Percentiles rank a stretch among this genome's conserved stretches.
These are phyloP conservation scores for Sericinus montela DNA, from an alignment of 2,888 invertebrate species.

Conservation along the genomic window DNA sequence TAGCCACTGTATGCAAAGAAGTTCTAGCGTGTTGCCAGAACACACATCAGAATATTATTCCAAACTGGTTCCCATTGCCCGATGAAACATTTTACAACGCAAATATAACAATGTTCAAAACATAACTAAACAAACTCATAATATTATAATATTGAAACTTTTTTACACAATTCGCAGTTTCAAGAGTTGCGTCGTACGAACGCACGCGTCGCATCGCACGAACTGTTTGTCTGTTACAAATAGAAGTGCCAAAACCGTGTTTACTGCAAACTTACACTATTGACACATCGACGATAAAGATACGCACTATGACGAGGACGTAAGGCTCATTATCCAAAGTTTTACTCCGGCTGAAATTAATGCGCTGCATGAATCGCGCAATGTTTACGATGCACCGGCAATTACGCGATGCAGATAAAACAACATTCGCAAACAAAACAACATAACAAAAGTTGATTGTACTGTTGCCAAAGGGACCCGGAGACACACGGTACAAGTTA, in stretches of 20 bases:
- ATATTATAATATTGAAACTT: conserved; percentile 2
- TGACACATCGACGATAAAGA: conserved; percentile 22
- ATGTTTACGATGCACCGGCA: conserved; percentile 13
- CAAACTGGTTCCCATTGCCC: neutral
- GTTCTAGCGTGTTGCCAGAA: conserved; percentile 1
- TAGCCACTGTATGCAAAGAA: conserved; percentile 1
- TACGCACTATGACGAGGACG: conserved; percentile 11
- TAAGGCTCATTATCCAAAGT: conserved; percentile 16
- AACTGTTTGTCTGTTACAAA: conserved; percentile 16
- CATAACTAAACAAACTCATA: conserved; percentile 1
- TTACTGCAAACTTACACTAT: conserved; percentile 23
- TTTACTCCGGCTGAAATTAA: neutral
- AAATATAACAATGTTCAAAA: neutral
- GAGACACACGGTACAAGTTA: neutral
- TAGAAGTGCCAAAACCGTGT: conserved; percentile 15
- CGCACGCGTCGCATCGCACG: conserved; percentile 17
- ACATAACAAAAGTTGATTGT: neutral
- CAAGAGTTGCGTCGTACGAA: conserved; percentile 1
- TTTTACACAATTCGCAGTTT: neutral
- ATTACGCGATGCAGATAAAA: conserved; percentile 3
- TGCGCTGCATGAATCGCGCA: conserved; percentile 9
- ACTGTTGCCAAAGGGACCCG: conserved; percentile 1
- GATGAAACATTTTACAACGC: neutral
- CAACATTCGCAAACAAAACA: conserved; percentile 8
- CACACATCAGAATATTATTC: neutral